Evolutionary conservation across 2,113 vertebrate genomes (phyloP).

Genomic region (Prunella fulvescens): DNA sequence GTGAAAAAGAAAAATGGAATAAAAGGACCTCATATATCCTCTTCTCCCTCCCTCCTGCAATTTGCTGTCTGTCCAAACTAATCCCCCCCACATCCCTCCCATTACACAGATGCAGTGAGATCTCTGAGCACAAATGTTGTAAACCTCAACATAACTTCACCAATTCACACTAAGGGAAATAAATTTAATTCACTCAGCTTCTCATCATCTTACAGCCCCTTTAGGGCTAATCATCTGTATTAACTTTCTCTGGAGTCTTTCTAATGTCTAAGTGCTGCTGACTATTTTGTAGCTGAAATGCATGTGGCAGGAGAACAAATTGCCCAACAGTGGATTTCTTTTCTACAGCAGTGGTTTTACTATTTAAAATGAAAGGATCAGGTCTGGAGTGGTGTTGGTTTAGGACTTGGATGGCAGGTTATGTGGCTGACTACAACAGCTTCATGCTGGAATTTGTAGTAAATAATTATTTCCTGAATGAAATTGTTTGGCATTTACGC

Average conservation of each 20-base stretch:
- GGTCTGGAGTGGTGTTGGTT: not conserved
- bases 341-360: conserved; percentile 49
- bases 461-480: not conserved
- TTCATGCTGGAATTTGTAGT: not conserved
- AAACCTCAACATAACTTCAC: conserved; percentile 46
- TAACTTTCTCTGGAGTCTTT: conserved; percentile 63
- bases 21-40: not conserved
- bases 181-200: conserved; percentile 63
- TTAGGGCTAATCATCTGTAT: conserved; percentile 59
- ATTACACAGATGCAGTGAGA: not conserved
- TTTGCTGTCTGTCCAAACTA: not conserved
- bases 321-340: conserved; percentile 38
- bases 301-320: conserved; percentile 37
- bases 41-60: not conserved
- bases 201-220: conserved; percentile 63
- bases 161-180: conserved; percentile 18
- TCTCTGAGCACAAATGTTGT: conserved; percentile 41
- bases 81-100: not conserved
- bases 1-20: conserved; percentile 14
- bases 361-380: not conserved
- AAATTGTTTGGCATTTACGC: rapidly evolving
- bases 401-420: not conserved
- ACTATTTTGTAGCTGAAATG: conserved; percentile 30
- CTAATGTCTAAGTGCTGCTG: conserved; percentile 22
- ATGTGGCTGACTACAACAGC: not conserved